Base-by-base conservation (phyloP, 1,140 invertebrate genomes). In the Meloidogyne floridensis region DNA sequence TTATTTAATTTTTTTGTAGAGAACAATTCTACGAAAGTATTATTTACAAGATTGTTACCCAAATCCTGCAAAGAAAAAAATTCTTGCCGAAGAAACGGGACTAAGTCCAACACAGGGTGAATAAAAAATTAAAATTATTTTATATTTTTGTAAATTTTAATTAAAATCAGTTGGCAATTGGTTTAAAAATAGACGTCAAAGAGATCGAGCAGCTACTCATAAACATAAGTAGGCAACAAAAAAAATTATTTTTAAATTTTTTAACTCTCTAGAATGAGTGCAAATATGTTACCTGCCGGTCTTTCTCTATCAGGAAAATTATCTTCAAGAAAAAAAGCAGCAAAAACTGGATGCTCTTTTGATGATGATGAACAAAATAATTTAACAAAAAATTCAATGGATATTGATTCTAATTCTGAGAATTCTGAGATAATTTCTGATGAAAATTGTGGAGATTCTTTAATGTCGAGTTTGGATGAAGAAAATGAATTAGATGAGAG, bases 61-160 rank as follows among this genome's bases (percentile, higher is more conserved):
- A 43, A 99, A 99, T 91, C 97, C 97, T 32, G 96, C 95, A 72
- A 99, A 98, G 92, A 99, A 99, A 91, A 92, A 96, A 71, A 97
- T 99, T 91, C 91, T 99, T 87, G 98, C 98, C 20, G 94, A 95
- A 87, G 96, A 96, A 70, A 99, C 98, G 54, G 96, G 96, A 1
- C 93, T 99, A 73, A 99, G 97, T 79, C 95, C 97, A 8, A 99
- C 97, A 74, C 98, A 99, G 92, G 98, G 98, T 99, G 97, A 97
- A 99, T 99, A 93, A 15, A 80, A 79, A 18, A 13, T 9, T 42
- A 75, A 47, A 72, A 72, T 72, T 72, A 65, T 78, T 78, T 76
- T 42, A 75, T 10, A n/a, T 75, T 11, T 78, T 80, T 42, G 4
- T 53, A 13, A 74, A 75, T 42, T 75, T 20, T 13, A 72, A 53